Evolutionary conservation across 2,888 invertebrate species (phyloP).

Genomic region (Dynastes tityus): DNA sequence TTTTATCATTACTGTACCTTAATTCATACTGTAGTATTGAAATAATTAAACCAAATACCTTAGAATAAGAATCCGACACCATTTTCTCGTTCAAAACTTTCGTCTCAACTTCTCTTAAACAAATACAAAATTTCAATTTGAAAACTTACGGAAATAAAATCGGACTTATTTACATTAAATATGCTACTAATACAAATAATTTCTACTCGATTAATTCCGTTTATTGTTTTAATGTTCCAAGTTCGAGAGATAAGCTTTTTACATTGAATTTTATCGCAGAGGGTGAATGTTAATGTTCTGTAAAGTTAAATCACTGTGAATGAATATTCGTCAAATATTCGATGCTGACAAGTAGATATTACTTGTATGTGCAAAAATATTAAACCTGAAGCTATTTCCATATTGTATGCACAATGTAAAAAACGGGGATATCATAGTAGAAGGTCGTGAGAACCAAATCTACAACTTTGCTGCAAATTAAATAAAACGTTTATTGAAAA

Average conservation of each 20-base stretch:
- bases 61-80: no score
- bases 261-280: neutral
- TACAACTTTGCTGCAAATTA: no score
- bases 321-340: neutral
- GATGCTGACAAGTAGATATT: neutral
- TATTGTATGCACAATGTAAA: no score
- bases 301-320: constrained; percentile 19
- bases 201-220: constrained; percentile 27
- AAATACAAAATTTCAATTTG: constrained; percentile 2
- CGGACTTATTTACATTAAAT: constrained; percentile 31
- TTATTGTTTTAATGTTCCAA: constrained; percentile 37
- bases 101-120: neutral
- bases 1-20: no score
- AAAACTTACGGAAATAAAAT: constrained; percentile 20
- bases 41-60: no score
- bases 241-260: constrained; percentile 7
- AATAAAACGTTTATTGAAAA: no score
- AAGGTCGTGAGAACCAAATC: no score
- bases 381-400: neutral
- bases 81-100: neutral
- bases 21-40: no score
- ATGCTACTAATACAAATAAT: constrained; percentile 36
- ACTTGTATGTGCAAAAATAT: neutral
- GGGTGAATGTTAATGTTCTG: constrained; percentile 31
- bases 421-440: no score